phyloP scores from a whole-genome alignment of 2,113 vertebrate species.

The Pleuronectes platessa region DNA sequence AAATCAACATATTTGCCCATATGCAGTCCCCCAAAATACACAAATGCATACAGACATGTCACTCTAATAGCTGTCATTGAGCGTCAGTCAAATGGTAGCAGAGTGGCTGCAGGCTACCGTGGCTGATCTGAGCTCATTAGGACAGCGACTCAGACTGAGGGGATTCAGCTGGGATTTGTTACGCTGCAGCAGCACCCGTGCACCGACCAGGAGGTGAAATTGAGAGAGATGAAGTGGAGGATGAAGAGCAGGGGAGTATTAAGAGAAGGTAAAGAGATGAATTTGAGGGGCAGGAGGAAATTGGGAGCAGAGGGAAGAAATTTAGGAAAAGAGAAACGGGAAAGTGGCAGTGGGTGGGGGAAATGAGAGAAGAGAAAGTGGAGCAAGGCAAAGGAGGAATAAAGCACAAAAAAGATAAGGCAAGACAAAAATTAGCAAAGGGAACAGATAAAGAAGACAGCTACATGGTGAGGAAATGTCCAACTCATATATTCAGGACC shows the following conservation, averaged over 20 bases:
- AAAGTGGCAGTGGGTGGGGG: not conserved
- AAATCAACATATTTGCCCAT: not conserved
- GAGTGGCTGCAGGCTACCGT: slow-evolving; percentile 47
- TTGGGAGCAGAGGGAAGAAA: slow-evolving; percentile 24
- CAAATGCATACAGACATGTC: slow-evolving; percentile 15
- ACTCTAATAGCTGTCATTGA: slow-evolving; percentile 41
- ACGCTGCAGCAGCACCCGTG: slow-evolving; percentile 38
- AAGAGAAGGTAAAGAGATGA: slow-evolving; percentile 28
- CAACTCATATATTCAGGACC: not conserved
- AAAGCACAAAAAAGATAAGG: not conserved
- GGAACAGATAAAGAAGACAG: slow-evolving; percentile 4
- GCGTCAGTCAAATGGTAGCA: slow-evolving; percentile 52
- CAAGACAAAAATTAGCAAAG: not conserved
- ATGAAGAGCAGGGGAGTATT: slow-evolving; percentile 25
- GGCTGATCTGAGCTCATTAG: slow-evolving; percentile 74
- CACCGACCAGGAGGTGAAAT: slow-evolving; percentile 54
- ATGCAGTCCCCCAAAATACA: not conserved
- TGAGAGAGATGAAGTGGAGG: slow-evolving; percentile 51
- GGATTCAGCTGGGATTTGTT: slow-evolving; percentile 68
- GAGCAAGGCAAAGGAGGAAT: not conserved
- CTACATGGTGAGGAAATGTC: not conserved
- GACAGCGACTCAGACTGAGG: slow-evolving; percentile 61
- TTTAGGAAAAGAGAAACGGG: not conserved
- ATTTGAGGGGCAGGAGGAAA: slow-evolving; percentile 19
- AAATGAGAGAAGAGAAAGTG: not conserved